phyloP scores from a whole-genome alignment of 53 echinoderm and acorn worm species.

The Echinarachnius parma region DNA sequence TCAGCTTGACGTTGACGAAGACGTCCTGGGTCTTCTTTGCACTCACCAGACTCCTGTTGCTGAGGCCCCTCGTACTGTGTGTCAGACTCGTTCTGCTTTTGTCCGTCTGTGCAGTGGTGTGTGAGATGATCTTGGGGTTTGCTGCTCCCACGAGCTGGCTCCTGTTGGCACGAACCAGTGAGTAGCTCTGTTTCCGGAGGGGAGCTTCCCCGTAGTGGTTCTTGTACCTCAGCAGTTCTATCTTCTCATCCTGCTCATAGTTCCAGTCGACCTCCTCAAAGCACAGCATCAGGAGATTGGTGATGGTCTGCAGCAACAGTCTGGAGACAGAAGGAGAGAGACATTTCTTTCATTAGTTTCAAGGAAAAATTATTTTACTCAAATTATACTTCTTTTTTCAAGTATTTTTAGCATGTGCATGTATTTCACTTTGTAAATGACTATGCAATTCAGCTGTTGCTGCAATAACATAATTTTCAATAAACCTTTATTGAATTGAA shows the following conservation, averaged over 20 bases:
- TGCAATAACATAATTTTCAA: no score
- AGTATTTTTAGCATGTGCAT: no score
- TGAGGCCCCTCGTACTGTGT: constrained; percentile 74
- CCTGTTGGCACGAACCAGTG: constrained; percentile 81
- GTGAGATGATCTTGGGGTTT: constrained; percentile 82
- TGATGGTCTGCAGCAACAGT: constrained; percentile 84
- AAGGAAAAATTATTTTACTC: no score
- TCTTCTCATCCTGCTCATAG: constrained; percentile 85
- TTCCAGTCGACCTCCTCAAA: constrained; percentile 98
- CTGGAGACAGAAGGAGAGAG: no score
- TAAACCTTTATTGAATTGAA: no score
- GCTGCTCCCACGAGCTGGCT: constrained; percentile 76
- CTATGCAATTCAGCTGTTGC: no score
- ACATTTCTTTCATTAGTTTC: no score
- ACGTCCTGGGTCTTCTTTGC: constrained; percentile 66
- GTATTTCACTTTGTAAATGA: no score
- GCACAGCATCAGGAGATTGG: constrained; percentile 85
- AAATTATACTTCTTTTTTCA: no score
- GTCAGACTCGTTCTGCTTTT: constrained; percentile 32
- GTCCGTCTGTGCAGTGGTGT: constrained; percentile 34
- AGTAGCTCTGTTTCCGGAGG: constrained; percentile 75
- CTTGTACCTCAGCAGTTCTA: constrained; percentile 87
- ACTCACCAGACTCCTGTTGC: constrained; percentile 53
- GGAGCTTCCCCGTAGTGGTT: constrained; percentile 88
- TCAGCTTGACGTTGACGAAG: constrained; percentile 61